Conservation (phyloP, 2,888 invertebrate genomes). For the Drosophila koepferae region DNA sequence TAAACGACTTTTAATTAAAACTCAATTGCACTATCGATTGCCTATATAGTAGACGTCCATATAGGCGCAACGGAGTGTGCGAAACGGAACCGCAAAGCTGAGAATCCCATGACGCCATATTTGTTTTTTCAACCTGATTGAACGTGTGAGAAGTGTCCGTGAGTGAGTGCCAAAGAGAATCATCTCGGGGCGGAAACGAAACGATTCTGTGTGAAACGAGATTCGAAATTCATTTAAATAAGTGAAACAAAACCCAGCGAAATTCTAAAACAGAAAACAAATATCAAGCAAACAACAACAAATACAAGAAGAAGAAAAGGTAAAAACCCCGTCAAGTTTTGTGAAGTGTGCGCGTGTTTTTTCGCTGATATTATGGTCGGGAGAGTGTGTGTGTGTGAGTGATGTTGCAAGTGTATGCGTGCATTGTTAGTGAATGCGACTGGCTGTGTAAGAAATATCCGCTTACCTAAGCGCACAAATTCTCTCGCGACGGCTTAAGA, state of each 20-base stretch:
- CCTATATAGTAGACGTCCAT: conserved; percentile 3
- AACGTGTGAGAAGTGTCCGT: conserved; percentile 49
- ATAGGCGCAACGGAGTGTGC: conserved; percentile 43
- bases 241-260: conserved; percentile 34
- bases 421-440: conserved; percentile 59
- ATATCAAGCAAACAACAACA: neutral
- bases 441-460: conserved; percentile 67
- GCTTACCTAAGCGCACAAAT: conserved; percentile 80
- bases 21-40: conserved; percentile 22
- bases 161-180: conserved; percentile 43
- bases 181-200: conserved; percentile 40
- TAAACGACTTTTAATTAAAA: conserved; percentile 34
- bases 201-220: conserved; percentile 31
- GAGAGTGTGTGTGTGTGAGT: conserved; percentile 46
- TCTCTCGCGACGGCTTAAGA: conserved; percentile 70
- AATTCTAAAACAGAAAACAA: conserved; percentile 31
- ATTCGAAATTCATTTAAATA: conserved; percentile 37
- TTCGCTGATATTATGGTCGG: conserved; percentile 53
- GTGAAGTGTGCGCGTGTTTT: conserved; percentile 46
- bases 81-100: conserved; percentile 55
- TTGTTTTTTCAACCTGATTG: conserved; percentile 72
- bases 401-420: conserved; percentile 43
- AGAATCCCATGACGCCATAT: conserved; percentile 78
- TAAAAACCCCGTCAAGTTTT: conserved; percentile 13
- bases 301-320: conserved; percentile 5